phyloP scores from a whole-genome alignment of 1,140 invertebrate species.

The Orchestia grillus region DNA sequence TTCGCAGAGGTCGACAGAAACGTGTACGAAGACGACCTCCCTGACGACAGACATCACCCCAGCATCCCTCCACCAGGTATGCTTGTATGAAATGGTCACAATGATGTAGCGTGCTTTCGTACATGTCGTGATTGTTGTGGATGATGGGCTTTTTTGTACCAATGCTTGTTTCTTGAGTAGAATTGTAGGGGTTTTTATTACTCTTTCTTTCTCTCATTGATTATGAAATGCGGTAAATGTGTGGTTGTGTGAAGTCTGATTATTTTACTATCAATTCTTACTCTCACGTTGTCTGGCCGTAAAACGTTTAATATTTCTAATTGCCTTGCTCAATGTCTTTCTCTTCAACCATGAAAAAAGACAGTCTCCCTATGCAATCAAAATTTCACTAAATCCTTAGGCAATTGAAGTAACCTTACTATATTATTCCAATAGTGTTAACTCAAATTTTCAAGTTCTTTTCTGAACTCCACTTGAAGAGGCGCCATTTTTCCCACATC shows the following conservation, averaged over 20 bases:
- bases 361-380: too few relatives aligned
- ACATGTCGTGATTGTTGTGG: neutral
- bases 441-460: neutral
- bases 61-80: constrained; percentile 67
- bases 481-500: neutral
- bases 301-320: neutral
- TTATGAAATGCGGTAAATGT: neutral
- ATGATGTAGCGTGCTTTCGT: neutral
- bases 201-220: neutral
- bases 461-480: neutral
- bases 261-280: neutral
- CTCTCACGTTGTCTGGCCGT: neutral
- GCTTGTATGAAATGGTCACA: neutral
- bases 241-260: neutral
- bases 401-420: too few relatives aligned
- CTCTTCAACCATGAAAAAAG: too few relatives aligned
- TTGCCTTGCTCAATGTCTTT: too few relatives aligned
- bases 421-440: neutral
- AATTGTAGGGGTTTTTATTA: neutral
- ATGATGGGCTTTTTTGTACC: neutral
- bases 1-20: constrained; percentile 67
- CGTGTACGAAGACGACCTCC: constrained; percentile 61
- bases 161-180: too few relatives aligned
- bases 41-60: constrained; percentile 51
- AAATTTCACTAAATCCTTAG: too few relatives aligned